Evolutionary conservation across 2,888 invertebrate species (phyloP).

Genomic region (Trachelus troglodyta): DNA sequence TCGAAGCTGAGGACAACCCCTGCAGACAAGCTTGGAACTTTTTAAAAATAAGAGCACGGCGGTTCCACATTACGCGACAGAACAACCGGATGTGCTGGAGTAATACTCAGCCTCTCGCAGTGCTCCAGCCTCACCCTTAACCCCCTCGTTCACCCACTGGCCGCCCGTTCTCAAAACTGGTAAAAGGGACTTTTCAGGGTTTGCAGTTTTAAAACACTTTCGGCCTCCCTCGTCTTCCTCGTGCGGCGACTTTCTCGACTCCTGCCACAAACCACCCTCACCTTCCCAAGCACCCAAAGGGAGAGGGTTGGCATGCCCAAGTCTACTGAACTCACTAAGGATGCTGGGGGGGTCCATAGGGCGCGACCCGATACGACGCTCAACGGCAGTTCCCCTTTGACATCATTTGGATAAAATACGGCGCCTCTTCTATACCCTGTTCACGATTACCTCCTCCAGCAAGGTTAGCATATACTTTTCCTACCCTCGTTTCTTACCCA

Average conservation of each 20-base stretch:
- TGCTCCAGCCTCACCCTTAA: background rate
- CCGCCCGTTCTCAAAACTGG: background rate
- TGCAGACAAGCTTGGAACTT: background rate
- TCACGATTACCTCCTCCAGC: slow-evolving; percentile 35
- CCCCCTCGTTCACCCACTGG: background rate
- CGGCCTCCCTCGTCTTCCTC: background rate
- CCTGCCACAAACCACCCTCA: background rate
- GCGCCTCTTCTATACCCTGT: slow-evolving; percentile 31
- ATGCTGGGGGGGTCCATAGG: slow-evolving; percentile 29
- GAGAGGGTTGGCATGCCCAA: background rate
- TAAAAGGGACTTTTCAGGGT: slow-evolving; percentile 1
- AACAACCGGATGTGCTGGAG: background rate
- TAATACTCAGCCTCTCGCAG: background rate
- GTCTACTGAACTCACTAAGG: background rate
- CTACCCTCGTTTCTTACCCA: slow-evolving; percentile 20
- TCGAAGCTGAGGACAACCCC: background rate
- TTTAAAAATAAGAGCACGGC: background rate
- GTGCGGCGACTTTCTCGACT: background rate
- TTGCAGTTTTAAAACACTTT: slow-evolving; percentile 6
- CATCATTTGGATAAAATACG: slow-evolving; percentile 62
- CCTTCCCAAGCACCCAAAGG: background rate
- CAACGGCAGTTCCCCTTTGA: slow-evolving; percentile 51
- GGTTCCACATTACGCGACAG: slow-evolving; percentile 1
- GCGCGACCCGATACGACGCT: slow-evolving; percentile 40
- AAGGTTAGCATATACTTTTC: slow-evolving; percentile 13